These are phyloP conservation scores for Anadara kagoshimensis DNA, from an alignment of 1,140 invertebrate genomes.

Conservation along the genomic window DNA sequence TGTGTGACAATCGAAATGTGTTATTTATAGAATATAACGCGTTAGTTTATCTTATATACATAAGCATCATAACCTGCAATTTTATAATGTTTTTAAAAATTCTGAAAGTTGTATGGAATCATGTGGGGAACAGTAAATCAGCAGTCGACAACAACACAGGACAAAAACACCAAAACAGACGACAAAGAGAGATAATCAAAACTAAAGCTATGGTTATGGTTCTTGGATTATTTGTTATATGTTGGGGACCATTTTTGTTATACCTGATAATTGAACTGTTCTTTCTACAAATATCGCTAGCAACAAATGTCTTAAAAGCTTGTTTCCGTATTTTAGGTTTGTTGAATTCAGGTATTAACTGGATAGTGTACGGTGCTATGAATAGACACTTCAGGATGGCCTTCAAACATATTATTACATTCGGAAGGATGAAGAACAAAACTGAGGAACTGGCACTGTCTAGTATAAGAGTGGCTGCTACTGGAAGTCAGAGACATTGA, in stretches of 20 bases:
- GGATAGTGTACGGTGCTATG: conserved; percentile 40
- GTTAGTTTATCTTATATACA: conserved; percentile 15
- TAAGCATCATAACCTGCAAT: conserved; percentile 21
- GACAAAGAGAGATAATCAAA: conserved; percentile 20
- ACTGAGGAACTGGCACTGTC: too few species aligned
- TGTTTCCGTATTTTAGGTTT: conserved; percentile 24
- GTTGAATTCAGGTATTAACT: conserved; percentile 36
- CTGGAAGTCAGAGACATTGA: too few species aligned
- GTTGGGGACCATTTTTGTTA: conserved; percentile 44
- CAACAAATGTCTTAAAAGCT: conserved; percentile 3
- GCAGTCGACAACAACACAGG: background rate
- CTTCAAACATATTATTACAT: conserved; percentile 28
- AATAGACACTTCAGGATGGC: conserved; percentile 31
- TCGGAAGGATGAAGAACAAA: too few species aligned
- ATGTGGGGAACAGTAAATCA: conserved; percentile 2
- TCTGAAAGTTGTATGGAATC: conserved; percentile 18
- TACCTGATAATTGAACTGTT: conserved; percentile 14
- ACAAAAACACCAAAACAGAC: background rate
- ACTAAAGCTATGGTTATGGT: conserved; percentile 41
- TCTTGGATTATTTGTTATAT: conserved; percentile 29
- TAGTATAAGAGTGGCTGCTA: too few species aligned
- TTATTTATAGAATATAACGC: conserved; percentile 12
- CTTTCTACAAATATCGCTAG: conserved; percentile 23
- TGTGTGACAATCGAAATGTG: conserved; percentile 28
- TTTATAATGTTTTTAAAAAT: conserved; percentile 34